phyloP scores from a whole-genome alignment of 1,140 invertebrate genomes.

The Dryas iulia region DNA sequence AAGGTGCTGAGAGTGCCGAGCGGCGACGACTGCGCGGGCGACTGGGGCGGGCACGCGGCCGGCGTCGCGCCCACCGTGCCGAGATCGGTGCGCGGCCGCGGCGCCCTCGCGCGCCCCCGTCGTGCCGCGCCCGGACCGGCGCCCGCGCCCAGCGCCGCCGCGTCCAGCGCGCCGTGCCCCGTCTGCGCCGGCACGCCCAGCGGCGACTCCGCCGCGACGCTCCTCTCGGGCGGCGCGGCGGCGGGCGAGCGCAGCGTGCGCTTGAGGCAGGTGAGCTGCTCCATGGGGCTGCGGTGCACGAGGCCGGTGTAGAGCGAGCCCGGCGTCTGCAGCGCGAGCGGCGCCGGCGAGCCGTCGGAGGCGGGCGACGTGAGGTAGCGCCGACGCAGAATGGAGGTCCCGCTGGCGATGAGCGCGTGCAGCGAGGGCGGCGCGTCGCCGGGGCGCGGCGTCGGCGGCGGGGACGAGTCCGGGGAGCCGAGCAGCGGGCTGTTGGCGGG shows the following conservation, averaged over 20 bases:
- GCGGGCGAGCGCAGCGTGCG: constrained; percentile 76
- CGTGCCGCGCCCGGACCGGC: constrained; percentile 63
- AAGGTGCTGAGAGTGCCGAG: constrained; percentile 88
- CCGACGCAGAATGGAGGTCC: constrained; percentile 88
- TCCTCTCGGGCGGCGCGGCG: constrained; percentile 48
- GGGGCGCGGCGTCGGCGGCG: constrained; percentile 92
- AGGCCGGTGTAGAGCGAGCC: constrained; percentile 81
- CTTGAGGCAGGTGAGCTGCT: constrained; percentile 87
- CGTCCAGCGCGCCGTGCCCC: constrained; percentile 79
- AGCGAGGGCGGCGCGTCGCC: constrained; percentile 82
- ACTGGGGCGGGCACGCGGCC: constrained; percentile 57
- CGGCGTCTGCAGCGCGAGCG: constrained; percentile 81
- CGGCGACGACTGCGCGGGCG: constrained; percentile 76
- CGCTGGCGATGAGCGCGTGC: constrained; percentile 85
- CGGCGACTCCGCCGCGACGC: constrained; percentile 52
- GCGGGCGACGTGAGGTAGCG: constrained; percentile 73
- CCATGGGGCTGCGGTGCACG: constrained; percentile 85
- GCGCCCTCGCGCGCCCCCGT: constrained; percentile 54
- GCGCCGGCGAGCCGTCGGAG: constrained; percentile 76
- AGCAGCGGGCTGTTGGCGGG: constrained; percentile 78
- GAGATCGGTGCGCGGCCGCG: constrained; percentile 69
- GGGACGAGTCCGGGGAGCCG: constrained; percentile 83
- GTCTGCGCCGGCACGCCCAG: constrained; percentile 80
- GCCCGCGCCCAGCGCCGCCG: constrained; percentile 55
- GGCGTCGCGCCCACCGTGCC: constrained; percentile 68